A percentile compares a stretch with the other conserved stretches of the same genome.
Evolutionary conservation across 2,113 vertebrate species (phyloP).

Genomic region (Callospermophilus lateralis): DNA sequence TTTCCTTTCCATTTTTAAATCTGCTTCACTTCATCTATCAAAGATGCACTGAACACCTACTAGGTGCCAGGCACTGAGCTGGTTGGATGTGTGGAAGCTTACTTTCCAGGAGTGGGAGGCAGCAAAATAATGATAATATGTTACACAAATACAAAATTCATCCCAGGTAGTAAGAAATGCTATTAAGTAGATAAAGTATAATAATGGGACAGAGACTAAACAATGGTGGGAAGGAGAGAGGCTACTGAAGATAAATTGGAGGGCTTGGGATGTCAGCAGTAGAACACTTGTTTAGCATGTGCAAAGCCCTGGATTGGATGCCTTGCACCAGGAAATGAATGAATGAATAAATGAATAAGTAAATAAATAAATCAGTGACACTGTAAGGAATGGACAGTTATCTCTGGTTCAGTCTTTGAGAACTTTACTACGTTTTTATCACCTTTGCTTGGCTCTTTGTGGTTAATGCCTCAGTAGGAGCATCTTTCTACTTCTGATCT

Average conservation of each 20-base stretch:
- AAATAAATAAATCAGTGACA: too few relatives aligned
- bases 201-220: not conserved
- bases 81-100: not conserved
- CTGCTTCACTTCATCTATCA: not conserved
- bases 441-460: slow-evolving; percentile 16
- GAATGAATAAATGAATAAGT: too few relatives aligned
- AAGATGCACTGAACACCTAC: not conserved
- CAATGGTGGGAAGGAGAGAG: not conserved
- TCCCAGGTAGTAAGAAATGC: not conserved
- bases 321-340: too few relatives aligned
- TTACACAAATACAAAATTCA: not conserved
- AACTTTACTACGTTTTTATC: not conserved
- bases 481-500: not conserved
- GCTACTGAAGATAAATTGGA: not conserved
- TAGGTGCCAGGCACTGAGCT: not conserved
- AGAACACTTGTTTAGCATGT: too few relatives aligned
- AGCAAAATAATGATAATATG: not conserved
- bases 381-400: not conserved
- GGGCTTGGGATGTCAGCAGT: too few relatives aligned
- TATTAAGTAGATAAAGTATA: not conserved
- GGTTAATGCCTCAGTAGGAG: not conserved
- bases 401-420: not conserved
- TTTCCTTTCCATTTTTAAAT: not conserved
- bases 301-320: too few relatives aligned
- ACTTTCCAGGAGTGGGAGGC: not conserved